A percentile compares a stretch with the other conserved stretches of the same genome.
These are phyloP conservation scores for Myotis lucifugus DNA, from an alignment of 2,113 vertebrate genomes.

Conservation along the genomic window DNA sequence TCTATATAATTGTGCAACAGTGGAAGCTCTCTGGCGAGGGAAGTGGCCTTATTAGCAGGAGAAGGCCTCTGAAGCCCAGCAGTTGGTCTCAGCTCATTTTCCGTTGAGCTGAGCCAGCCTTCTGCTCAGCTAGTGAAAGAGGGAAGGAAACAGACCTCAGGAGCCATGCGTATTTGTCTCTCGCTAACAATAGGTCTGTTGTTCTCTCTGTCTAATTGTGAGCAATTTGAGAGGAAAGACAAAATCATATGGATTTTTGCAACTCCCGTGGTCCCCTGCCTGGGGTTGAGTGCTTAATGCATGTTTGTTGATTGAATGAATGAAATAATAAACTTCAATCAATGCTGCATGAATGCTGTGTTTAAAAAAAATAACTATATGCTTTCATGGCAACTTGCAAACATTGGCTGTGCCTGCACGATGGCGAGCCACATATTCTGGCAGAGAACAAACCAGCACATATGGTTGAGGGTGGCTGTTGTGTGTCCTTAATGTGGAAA, in stretches of 20 bases:
- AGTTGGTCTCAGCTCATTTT: slow-evolving; percentile 39
- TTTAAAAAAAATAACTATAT: neutral
- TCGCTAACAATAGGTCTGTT: neutral
- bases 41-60: slow-evolving; percentile 52
- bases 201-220: neutral
- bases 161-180: neutral
- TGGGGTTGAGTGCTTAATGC: neutral
- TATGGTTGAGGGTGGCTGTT: slow-evolving; percentile 42
- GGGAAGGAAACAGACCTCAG: neutral
- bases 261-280: neutral
- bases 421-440: slow-evolving; percentile 13
- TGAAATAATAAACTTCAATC: slow-evolving; percentile 44
- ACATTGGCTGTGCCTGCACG: neutral
- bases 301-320: neutral
- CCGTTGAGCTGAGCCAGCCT: neutral
- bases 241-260: neutral
- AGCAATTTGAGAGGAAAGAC: neutral
- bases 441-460: neutral
- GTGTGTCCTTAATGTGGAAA: slow-evolving; percentile 15
- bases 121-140: slow-evolving; percentile 31
- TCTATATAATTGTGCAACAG: neutral
- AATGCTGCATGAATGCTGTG: neutral
- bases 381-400: slow-evolving; percentile 22
- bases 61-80: neutral
- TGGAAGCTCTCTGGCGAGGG: neutral